A percentile compares a stretch with the other conserved stretches of the same genome.
phyloP scores from a whole-genome alignment of 1,140 invertebrate genomes.

The Oncopodura yosiiana region DNA sequence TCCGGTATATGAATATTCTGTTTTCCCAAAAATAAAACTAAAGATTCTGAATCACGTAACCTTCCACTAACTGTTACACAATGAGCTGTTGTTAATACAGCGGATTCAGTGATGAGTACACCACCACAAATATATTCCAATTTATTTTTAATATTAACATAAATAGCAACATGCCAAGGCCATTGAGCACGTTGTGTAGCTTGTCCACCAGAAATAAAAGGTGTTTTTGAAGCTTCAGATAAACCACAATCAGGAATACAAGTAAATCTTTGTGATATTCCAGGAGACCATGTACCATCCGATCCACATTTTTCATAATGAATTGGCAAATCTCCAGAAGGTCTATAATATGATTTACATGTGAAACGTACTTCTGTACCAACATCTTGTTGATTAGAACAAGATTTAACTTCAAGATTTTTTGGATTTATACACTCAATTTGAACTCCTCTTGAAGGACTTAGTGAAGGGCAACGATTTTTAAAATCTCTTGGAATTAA shows the following conservation, averaged over 20 bases:
- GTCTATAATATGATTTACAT: slow-evolving; percentile 25
- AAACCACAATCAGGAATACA: slow-evolving; percentile 33
- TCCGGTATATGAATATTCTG: slow-evolving; percentile 31
- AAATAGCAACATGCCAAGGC: slow-evolving; percentile 26
- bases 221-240: slow-evolving; percentile 29
- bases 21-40: slow-evolving; percentile 30
- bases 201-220: slow-evolving; percentile 29
- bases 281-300: slow-evolving; percentile 27
- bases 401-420: slow-evolving; percentile 25
- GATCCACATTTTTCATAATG: slow-evolving; percentile 33
- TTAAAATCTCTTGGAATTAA: slow-evolving; percentile 27
- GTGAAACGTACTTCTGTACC: slow-evolving; percentile 28
- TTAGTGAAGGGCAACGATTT: slow-evolving; percentile 16
- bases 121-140: slow-evolving; percentile 33
- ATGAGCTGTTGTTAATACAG: slow-evolving; percentile 27
- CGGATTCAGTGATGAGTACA: slow-evolving; percentile 26
- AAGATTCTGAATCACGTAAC: slow-evolving; percentile 14
- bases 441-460: slow-evolving; percentile 17
- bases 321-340: slow-evolving; percentile 27
- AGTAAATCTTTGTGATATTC: slow-evolving; percentile 13
- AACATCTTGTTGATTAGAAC: slow-evolving; percentile 16
- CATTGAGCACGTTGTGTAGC: slow-evolving; percentile 29
- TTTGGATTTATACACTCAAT: slow-evolving; percentile 31
- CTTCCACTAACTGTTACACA: slow-evolving; percentile 24
- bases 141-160: slow-evolving; percentile 2